Conservation (phyloP, 2,797 vertebrate species). For the Sebastes hopkinsi region DNA sequence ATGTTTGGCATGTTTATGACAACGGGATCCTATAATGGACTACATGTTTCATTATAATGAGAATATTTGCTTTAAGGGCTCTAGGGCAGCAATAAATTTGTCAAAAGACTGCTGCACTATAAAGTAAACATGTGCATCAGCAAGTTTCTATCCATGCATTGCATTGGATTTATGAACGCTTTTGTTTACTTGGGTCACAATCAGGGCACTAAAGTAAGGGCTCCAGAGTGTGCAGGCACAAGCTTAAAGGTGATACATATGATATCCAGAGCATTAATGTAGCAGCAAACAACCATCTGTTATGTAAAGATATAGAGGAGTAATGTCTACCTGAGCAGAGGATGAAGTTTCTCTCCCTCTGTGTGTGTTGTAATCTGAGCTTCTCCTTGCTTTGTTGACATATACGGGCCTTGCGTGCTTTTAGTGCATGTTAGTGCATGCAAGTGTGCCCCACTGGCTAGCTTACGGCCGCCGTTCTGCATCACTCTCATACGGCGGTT, state of each 20-base stretch:
- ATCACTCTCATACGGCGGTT: too few species aligned
- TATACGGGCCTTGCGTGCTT: too few species aligned
- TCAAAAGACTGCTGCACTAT: constrained; percentile 24
- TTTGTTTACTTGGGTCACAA: constrained; percentile 34
- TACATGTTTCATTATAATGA: constrained; percentile 39
- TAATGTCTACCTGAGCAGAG: too few species aligned
- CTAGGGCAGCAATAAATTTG: constrained; percentile 34
- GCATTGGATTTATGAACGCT: constrained; percentile 34
- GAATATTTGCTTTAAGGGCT: constrained; percentile 34
- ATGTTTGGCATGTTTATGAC: constrained; percentile 34
- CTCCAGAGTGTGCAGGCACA: not conserved
- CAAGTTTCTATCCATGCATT: constrained; percentile 36
- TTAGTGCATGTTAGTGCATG: too few species aligned
- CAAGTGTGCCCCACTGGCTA: too few species aligned
- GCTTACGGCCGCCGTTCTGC: too few species aligned
- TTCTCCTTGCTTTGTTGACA: too few species aligned
- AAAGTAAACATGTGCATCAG: constrained; percentile 50
- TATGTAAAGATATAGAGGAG: too few species aligned
- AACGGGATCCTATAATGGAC: constrained; percentile 8
- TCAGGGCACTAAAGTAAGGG: constrained; percentile 4
- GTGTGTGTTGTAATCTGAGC: too few species aligned
- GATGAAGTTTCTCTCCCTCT: too few species aligned
- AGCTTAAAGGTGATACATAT: not conserved
- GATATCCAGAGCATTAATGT: too few species aligned
- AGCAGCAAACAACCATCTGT: too few species aligned